Base-by-base conservation (phyloP, 2,888 invertebrate genomes). In the Phalera bucephala region DNA sequence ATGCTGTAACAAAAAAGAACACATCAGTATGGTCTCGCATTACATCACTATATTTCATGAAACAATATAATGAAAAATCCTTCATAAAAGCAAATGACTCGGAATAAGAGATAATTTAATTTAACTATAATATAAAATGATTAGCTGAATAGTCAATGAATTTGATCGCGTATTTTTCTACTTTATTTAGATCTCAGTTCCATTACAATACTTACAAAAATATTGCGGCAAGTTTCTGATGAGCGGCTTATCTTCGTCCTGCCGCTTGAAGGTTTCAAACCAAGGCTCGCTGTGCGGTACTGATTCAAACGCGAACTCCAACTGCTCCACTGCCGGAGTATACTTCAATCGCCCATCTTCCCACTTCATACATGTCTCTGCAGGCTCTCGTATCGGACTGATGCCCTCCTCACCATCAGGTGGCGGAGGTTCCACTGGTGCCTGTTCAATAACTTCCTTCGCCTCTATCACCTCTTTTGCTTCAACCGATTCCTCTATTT, bases 201-300 rank as follows among this genome's bases (percentile, higher is more conserved):
- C n/a, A n/a, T n/a, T n/a, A n/a, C n/a, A 17, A 17, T 42, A 83
- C 74, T 90, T 78, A 84, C 91, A 91, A 65, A 91, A 91, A 69
- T 87, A 91, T 56, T 87, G 81, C 49, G 92, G 91, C 43, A 93
- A 90, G 70, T 91, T 92, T 52, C 87, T 91, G 57, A 92, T 91
- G 41, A 90, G 86, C 46, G 94, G 92, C 46, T 93, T 92, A 9
- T 94, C 93, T 31, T 91, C 91, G 65, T 96, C 95, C 66, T 95
- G 95, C 1, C 96, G 90, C 48, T 91, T 91, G 67, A 95, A 96
- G 1, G 95, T 94, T 46, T 93, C 91, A 69, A 93, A 95, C 96
- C 96, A 96, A 0, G 94, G 92, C 66, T 95, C 95, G 12, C 92
- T 92, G 20, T 81, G 87, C 0, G 96, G 96, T 39, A 95, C 88